Percentiles rank a stretch among this genome's conserved stretches.
These are phyloP conservation scores for Aspiorhynchus laticeps DNA, from an alignment of 2,113 vertebrate genomes.

Conservation along the genomic window DNA sequence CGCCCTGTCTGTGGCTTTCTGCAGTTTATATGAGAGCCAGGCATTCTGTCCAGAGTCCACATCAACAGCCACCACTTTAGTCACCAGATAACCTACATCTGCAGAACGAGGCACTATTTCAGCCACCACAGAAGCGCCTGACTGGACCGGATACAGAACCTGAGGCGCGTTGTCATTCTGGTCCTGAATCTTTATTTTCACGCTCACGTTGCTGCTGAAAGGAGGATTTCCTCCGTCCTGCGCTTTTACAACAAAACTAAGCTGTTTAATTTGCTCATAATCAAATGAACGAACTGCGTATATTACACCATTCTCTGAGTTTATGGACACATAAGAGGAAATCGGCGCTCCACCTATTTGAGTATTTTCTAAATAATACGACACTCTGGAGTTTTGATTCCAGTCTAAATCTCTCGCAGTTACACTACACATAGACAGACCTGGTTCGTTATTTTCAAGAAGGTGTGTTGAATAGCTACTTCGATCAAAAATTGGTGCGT, in stretches of 20 bases:
- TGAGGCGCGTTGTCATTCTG: too few species aligned
- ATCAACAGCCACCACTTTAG: too few species aligned
- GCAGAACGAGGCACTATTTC: too few species aligned
- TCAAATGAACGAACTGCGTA: slow-evolving; percentile 64
- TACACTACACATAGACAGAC: slow-evolving; percentile 55
- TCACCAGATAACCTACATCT: too few species aligned
- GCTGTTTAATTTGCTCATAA: slow-evolving; percentile 53
- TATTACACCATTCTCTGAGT: slow-evolving; percentile 64
- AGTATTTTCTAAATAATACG: slow-evolving; percentile 57
- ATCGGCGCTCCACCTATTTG: slow-evolving; percentile 38
- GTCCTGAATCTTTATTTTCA: too few species aligned
- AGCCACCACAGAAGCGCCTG: too few species aligned
- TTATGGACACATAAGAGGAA: slow-evolving; percentile 66
- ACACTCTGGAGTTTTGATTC: slow-evolving; percentile 67
- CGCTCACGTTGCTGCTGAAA: too few species aligned
- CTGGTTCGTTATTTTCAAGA: slow-evolving; percentile 63
- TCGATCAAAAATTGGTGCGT: slow-evolving; percentile 67
- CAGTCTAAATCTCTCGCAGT: slow-evolving; percentile 62
- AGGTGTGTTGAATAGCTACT: slow-evolving; percentile 60
- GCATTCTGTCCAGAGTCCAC: too few species aligned
- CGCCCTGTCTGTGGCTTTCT: too few species aligned
- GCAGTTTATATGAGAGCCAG: too few species aligned
- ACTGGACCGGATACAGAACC: too few species aligned
- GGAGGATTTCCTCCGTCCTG: slow-evolving; percentile 58
- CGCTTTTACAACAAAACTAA: slow-evolving; percentile 64